Evolutionary conservation across 2,888 invertebrate species (phyloP), one percentile per base, ranked within the genome.

Genomic region (Lagria hirta): DNA sequence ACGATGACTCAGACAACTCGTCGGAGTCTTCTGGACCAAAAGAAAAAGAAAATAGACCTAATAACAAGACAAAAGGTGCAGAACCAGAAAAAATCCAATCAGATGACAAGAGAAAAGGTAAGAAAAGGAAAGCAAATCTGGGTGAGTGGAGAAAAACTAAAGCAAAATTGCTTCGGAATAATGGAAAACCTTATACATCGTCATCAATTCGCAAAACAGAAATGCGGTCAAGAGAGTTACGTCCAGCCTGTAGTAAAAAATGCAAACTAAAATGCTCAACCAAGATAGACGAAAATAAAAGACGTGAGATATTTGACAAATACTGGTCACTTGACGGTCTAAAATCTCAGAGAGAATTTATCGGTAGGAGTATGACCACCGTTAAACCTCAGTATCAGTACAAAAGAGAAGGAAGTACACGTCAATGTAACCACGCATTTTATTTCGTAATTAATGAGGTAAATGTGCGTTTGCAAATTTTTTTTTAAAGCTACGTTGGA

Each of bases 251-350:
- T 28, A 14, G 29, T 12, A 14, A 28, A 13, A 28, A 28, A 8
- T 28, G 29, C 15, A 4, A 14, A 5, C 29, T 11, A 5, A 28
- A 28, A 28, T 28, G 29, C 15, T 4, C 29, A 4, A 15, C 12
- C 13, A 28, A 28, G 10, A 28, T 28, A 4, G 10, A 28, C 5
- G 4, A 28, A 4, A 10, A 15, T 5, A 6, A 4, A 10, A 5
- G 29, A 5, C 5, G 4, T 5, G 5, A 12, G 4, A 11, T 28
- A 5, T 28, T 28, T 12, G 13, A 28, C 12, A 12, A 15, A 6
- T 28, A 28, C 13, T 28, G 13, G 11, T 5, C 5, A 5, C 14
- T 28, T 4, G 5, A 4, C 4, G 29, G 13, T 15, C 4, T 28
- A 5, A 12, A 13, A 5, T 12, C 12, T 12, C 6, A 28, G 14